phyloP scores from a whole-genome alignment of 2,888 invertebrate genomes.

The Crepidodera aurea region DNA sequence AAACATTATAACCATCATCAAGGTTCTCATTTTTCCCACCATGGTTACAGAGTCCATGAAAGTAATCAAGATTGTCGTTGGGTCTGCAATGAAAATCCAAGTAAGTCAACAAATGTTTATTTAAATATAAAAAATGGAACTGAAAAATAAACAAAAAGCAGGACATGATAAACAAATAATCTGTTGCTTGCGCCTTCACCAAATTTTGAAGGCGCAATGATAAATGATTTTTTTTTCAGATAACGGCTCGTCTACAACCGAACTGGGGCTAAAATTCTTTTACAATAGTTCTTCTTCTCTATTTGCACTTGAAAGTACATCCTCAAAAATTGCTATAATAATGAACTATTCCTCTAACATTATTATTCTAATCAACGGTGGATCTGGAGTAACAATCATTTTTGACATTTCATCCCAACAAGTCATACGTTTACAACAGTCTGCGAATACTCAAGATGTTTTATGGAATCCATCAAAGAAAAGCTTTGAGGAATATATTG shows the following conservation, averaged over 20 bases:
- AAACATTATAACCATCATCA: background rate
- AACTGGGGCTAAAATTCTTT: background rate
- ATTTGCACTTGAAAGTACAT: slow-evolving; percentile 17
- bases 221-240: background rate
- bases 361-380: slow-evolving; percentile 18
- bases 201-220: no score
- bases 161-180: no score
- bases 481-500: slow-evolving; percentile 23
- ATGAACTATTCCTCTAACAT: slow-evolving; percentile 8
- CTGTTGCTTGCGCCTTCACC: no score
- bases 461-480: slow-evolving; percentile 14
- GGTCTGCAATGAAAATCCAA: background rate
- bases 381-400: slow-evolving; percentile 12
- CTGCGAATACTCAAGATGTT: background rate
- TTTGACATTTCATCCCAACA: background rate
- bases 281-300: slow-evolving; percentile 11
- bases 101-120: background rate
- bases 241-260: background rate
- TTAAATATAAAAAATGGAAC: background rate
- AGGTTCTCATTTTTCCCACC: background rate
- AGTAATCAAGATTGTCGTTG: background rate
- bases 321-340: slow-evolving; percentile 15
- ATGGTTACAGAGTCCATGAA: background rate
- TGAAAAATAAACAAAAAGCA: no score
- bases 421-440: background rate